A percentile compares a stretch with the other conserved stretches of the same genome.
phyloP scores from a whole-genome alignment of 2,797 vertebrate species.

The Leptoclinus maculatus region DNA sequence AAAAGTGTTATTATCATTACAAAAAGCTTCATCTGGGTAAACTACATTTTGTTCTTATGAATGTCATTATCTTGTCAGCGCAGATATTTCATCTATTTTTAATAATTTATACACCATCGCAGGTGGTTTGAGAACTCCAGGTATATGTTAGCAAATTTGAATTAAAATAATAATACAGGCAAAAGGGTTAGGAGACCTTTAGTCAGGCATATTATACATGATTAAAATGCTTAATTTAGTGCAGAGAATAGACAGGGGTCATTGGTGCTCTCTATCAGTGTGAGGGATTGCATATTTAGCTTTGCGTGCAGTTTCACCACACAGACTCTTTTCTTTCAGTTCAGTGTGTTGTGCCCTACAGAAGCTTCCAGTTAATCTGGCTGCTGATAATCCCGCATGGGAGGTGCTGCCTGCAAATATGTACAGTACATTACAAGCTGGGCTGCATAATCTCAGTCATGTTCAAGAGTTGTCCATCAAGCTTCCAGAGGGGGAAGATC shows the following conservation, averaged over 20 bases:
- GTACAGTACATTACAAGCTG: conserved; percentile 58
- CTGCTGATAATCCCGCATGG: conserved; percentile 69
- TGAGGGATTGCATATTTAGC: conserved; percentile 6
- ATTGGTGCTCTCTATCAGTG: background rate
- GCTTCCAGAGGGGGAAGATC: conserved; percentile 47
- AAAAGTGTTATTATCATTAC: background rate
- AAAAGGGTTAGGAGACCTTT: background rate
- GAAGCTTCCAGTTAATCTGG: conserved; percentile 80
- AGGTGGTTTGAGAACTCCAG: background rate
- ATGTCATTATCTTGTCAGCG: background rate
- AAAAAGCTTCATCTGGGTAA: background rate
- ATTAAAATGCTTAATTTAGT: background rate
- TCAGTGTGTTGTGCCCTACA: conserved; percentile 61
- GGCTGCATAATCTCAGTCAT: conserved; percentile 69
- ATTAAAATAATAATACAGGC: background rate
- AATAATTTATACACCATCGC: background rate
- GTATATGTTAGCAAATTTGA: background rate
- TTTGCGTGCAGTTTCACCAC: conserved; percentile 43
- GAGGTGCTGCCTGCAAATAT: conserved; percentile 70
- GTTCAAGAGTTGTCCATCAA: conserved; percentile 58
- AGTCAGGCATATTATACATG: background rate
- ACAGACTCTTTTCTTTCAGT: conserved; percentile 56
- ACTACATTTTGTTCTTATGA: background rate
- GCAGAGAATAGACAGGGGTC: background rate
- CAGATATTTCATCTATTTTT: background rate